Base-by-base conservation (phyloP, 2,797 vertebrate species). In the Apogon talboti region DNA sequence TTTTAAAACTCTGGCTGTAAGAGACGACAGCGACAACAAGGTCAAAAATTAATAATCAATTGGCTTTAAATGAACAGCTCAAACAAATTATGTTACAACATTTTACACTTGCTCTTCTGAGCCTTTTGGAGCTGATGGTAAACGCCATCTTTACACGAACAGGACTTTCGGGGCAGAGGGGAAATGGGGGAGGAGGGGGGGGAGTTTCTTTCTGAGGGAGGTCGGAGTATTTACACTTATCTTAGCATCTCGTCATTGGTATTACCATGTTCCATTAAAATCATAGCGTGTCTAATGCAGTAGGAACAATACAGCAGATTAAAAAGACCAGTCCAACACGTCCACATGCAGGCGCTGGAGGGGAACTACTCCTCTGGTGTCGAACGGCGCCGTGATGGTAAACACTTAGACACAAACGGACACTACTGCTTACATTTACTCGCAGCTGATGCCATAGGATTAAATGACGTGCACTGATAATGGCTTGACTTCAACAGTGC, bases 71-170 rank as follows among this genome's bases (percentile, higher is more conserved):
- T 56, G 0, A 40, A 73, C 77, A 71, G 67, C 60, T 82, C 69
- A 67, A 71, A 80, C 55, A 65, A 65, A 33, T 79, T 87, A 87
- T 84, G 48, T 80, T 89, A 89, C 87, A 90, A 44, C 40, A 74
- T 84, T 89, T 79, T 87, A 89, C 85, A 88, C 11, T 7, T 42
- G 70, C 70, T 84, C 69, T 46, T 41, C 49, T 5, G 73, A 86
- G 76, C 69, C 51, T 78, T 68, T 71, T 74, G 65, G 67, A 57
- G 16, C 77, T 18, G 58, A 66, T 41, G 40, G 49, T 72, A 8
- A 79, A 80, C 66, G 71, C 51, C 73, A 16, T 81, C 63, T 66
- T 81, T 73, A 82, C 48, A 62, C 71, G 77, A 77, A 66, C 40
- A 79, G 64, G 54, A 38, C 45, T 41, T 16, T 63, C 3, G 42